Conservation (phyloP, 2,888 invertebrate species). For the Conops quadrifasciatus region DNA sequence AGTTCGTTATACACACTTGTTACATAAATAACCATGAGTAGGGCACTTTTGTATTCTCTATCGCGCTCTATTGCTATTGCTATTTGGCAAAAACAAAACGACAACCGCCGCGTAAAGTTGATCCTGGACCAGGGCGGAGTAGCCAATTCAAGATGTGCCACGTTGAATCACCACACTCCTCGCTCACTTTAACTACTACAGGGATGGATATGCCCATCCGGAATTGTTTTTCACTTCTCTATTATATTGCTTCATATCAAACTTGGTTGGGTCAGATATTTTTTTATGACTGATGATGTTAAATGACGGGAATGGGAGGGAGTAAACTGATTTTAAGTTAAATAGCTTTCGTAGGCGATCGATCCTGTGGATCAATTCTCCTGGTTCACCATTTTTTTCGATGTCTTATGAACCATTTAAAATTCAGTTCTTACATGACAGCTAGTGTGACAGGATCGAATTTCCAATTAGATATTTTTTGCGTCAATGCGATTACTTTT, state of each 20-base stretch:
- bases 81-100: constrained; percentile 15
- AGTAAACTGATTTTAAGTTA: constrained; percentile 1
- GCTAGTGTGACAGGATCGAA: not conserved
- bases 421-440: not conserved
- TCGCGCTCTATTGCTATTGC: constrained; percentile 1
- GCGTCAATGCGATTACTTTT: constrained; percentile 12
- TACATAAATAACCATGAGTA: constrained; percentile 54
- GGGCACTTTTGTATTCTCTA: constrained; percentile 19
- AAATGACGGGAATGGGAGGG: not conserved
- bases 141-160: constrained; percentile 21
- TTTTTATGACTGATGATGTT: not conserved
- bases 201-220: not conserved
- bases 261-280: not conserved
- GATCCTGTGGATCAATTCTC: no score
- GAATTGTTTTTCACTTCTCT: constrained; percentile 5
- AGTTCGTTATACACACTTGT: constrained; percentile 52
- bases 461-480: constrained; percentile 16
- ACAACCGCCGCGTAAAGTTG: not conserved
- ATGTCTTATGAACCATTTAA: not conserved
- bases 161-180: constrained; percentile 23
- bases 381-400: not conserved
- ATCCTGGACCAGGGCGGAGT: constrained; percentile 8
- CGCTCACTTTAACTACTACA: not conserved
- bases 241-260: not conserved
- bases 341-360: constrained; percentile 16